Evolutionary conservation across 2,888 invertebrate genomes (phyloP).

Genomic region (Callyntrura guangdongensis): DNA sequence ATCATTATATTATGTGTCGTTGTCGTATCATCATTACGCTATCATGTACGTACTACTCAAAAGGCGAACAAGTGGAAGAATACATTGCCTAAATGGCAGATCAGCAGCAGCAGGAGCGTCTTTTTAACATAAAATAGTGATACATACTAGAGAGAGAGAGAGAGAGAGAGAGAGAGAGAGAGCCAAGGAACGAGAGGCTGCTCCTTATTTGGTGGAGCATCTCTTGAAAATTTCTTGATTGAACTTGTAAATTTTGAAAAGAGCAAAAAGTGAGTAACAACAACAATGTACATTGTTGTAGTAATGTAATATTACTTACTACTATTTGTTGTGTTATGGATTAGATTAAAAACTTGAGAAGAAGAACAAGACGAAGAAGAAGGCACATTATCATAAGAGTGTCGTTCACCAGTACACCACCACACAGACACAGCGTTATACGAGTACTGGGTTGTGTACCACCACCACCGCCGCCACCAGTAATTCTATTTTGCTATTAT

Average conservation of each 20-base stretch:
- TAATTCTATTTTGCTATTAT: constrained; percentile 23
- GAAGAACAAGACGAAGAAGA: background rate
- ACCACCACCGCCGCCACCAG: background rate
- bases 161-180: background rate
- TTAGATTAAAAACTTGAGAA: constrained; percentile 54
- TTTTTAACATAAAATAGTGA: background rate
- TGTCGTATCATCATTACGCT: constrained; percentile 23
- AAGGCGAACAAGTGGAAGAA: background rate
- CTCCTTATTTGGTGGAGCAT: constrained; percentile 76
- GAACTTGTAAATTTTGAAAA: constrained; percentile 67
- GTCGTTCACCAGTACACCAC: constrained; percentile 15
- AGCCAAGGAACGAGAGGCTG: constrained; percentile 15
- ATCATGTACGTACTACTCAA: constrained; percentile 14
- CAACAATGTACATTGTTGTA: constrained; percentile 67
- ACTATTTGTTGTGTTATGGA: constrained; percentile 55
- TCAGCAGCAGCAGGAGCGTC: constrained; percentile 35
- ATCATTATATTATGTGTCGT: background rate
- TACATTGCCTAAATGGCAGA: constrained; percentile 28
- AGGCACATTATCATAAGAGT: constrained; percentile 46
- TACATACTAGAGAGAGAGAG: background rate
- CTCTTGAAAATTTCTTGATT: constrained; percentile 73
- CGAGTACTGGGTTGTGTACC: background rate
- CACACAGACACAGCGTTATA: background rate
- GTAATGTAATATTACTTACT: constrained; percentile 47
- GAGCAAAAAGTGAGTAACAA: constrained; percentile 47